Evolutionary conservation across 64 coral and sea anemone species (phyloP), one percentile per base, ranked within the genome.

Genomic region (Porites australiensis): DNA sequence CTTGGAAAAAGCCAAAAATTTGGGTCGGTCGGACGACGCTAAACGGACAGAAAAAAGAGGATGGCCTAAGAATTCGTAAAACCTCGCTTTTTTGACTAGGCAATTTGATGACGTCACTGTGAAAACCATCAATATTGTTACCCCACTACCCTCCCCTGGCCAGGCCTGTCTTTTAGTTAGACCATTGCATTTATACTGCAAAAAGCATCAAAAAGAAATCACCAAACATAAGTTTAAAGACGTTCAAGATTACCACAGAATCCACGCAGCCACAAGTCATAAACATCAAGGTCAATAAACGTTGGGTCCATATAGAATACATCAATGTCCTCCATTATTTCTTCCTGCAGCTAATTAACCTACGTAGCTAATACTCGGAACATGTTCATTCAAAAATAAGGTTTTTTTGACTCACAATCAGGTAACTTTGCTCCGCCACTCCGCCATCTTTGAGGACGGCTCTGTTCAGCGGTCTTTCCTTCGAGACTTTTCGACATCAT

Each of bases 301-400:
- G 89, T 79, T 46, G 94, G 94, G 50, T 95, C 94, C 82, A 90
- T 95, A 45, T 91, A 78, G 75, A 95, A 95, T 21, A 95, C 94
- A 63, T 91, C 87, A 79, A 95, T 90, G 61, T 91, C 83, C 19
- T 95, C 94, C 94, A 95, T 95, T 49, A 46, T 75, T 47, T 52
- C 62, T n/a, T 68, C 69, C 9, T 12, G 10, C 81, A 45, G 44
- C 19, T 9, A 19, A 46, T 4, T 4, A 68, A n/a, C 51, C 60
- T 49, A 83, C 20, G 44, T 43, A 65, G 59, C 5, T 64, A 44
- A 3, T 43, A 49, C 14, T 19, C 16, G 64, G 15, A 6, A 7
- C 27, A 82, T 44, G 2, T 13, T 60, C 21, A 6, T 22, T 15
- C 6, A 10, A 43, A n/a, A 64, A 45, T 14, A n/a, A 13, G 8